Evolutionary conservation across 1,140 invertebrate species (phyloP).

Genomic region (Tetramorium simillimum): DNA sequence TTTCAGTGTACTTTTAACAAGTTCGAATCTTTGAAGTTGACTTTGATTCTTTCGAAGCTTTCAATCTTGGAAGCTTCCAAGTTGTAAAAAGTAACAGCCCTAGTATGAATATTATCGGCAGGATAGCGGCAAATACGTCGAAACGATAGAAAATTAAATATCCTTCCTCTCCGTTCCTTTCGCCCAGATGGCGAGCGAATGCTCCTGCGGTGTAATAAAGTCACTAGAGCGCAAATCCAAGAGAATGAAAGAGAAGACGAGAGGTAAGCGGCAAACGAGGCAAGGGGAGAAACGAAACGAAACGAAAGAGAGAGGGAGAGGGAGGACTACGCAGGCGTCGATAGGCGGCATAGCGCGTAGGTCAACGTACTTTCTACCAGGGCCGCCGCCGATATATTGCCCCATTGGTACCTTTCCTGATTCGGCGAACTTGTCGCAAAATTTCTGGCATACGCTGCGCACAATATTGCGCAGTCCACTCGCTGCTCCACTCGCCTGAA

Average conservation of each 20-base stretch:
- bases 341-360: constrained; percentile 61
- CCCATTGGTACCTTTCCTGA: constrained; percentile 7
- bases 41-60: too few relatives aligned
- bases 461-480: too few relatives aligned
- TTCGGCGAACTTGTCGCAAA: constrained; percentile 8
- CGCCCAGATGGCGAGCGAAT: constrained; percentile 20
- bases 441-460: neutral
- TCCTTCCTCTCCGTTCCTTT: neutral
- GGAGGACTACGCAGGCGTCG: constrained; percentile 67
- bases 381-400: constrained; percentile 48
- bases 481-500: neutral
- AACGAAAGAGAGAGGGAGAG: neutral
- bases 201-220: constrained; percentile 65
- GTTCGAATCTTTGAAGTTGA: too few relatives aligned
- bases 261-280: constrained; percentile 10
- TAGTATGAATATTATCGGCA: too few relatives aligned
- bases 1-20: too few relatives aligned
- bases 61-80: too few relatives aligned
- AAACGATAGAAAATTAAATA: constrained; percentile 61
- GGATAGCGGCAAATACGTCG: neutral
- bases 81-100: too few relatives aligned
- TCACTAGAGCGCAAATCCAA: constrained; percentile 64
- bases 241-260: constrained; percentile 60
- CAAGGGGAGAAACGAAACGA: neutral
- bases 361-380: constrained; percentile 73